Evolutionary conservation across 2,888 invertebrate genomes (phyloP).

Genomic region (Formica aserva): DNA sequence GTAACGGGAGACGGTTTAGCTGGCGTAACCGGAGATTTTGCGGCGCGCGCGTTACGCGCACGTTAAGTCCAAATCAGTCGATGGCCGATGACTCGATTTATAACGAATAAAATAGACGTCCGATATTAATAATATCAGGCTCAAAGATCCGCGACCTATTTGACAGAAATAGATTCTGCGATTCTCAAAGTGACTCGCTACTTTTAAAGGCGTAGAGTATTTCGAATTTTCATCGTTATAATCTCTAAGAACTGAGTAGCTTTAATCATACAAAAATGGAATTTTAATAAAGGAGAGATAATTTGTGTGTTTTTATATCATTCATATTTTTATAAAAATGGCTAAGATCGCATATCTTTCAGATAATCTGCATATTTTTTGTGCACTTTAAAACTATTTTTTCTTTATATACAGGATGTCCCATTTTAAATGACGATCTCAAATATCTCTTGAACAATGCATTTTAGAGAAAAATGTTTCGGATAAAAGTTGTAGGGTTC

Average conservation of each 20-base stretch:
- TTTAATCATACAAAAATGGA: background rate
- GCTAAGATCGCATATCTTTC: background rate
- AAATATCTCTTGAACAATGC: no score
- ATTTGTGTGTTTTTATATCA: background rate
- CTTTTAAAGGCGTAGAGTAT: background rate
- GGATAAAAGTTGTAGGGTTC: no score
- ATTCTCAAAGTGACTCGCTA: background rate
- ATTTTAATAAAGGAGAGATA: background rate
- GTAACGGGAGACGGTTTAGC: conserved; percentile 48
- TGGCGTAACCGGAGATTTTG: conserved; percentile 42
- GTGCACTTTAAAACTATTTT: background rate
- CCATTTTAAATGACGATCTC: no score
- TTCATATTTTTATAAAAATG: background rate
- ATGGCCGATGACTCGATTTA: background rate
- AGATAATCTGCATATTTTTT: background rate
- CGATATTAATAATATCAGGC: conserved; percentile 2
- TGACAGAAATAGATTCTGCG: background rate
- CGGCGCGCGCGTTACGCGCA: conserved; percentile 28
- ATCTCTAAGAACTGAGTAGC: background rate
- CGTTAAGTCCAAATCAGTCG: conserved; percentile 27
- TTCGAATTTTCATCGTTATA: background rate
- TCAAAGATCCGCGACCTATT: background rate
- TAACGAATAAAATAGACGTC: background rate
- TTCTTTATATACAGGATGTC: background rate
- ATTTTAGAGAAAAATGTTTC: no score